phyloP scores from a whole-genome alignment of 2,888 invertebrate species.

The Ormyrus thymus region DNA sequence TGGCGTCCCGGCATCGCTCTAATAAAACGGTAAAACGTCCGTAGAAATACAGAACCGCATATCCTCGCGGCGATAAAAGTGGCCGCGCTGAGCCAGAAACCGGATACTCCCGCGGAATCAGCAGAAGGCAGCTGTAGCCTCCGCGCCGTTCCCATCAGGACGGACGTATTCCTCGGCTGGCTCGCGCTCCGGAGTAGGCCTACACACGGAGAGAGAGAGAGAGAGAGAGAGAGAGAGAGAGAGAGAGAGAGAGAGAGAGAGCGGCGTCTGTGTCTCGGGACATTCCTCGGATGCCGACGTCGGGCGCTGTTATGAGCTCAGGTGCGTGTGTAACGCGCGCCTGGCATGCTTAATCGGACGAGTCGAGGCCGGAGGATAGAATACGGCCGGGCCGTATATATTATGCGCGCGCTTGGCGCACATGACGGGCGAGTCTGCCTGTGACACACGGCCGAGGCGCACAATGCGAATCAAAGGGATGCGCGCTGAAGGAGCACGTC shows the following conservation, averaged over 20 bases:
- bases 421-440: not conserved
- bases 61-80: not conserved
- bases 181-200: constrained; percentile 12
- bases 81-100: constrained; percentile 10
- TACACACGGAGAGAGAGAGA: not conserved
- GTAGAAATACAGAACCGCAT: constrained; percentile 14
- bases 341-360: constrained; percentile 45
- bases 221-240: too few relatives aligned
- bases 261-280: not conserved
- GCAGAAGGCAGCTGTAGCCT: not conserved
- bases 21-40: constrained; percentile 19
- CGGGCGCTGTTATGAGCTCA: not conserved
- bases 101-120: constrained; percentile 28
- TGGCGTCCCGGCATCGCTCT: not conserved
- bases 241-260: too few relatives aligned
- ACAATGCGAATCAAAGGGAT: constrained; percentile 17
- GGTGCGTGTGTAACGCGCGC: not conserved
- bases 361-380: too few relatives aligned
- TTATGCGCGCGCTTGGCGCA: constrained; percentile 2
- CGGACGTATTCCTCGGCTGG: constrained; percentile 23
- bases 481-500: not conserved
- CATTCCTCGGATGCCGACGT: constrained; percentile 18
- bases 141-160: not conserved
- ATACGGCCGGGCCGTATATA: not conserved
- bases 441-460: not conserved